These are phyloP conservation scores for Anniella stebbinsi DNA, from an alignment of 2,797 vertebrate species.

Conservation along the genomic window DNA sequence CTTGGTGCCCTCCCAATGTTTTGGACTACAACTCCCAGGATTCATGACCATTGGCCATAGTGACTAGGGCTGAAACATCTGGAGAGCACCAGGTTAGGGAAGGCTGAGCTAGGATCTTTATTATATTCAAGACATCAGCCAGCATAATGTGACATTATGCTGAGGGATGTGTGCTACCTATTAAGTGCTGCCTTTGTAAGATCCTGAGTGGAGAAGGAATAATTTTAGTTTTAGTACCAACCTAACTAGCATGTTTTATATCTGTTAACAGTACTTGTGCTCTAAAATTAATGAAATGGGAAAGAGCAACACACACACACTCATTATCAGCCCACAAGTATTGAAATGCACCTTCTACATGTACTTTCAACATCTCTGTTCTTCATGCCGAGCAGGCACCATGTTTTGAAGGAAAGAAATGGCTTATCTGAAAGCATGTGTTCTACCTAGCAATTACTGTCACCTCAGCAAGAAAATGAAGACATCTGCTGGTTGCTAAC, in stretches of 20 bases:
- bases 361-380: slow-evolving; percentile 15
- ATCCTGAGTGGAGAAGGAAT: neutral
- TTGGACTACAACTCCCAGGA: too few relatives aligned
- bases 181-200: neutral
- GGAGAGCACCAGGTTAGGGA: too few relatives aligned
- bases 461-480: slow-evolving; percentile 25
- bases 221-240: neutral
- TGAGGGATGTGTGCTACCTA: neutral
- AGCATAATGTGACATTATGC: neutral
- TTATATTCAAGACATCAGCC: neutral
- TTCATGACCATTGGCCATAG: too few relatives aligned
- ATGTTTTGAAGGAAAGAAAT: slow-evolving; percentile 39
- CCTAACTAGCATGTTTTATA: neutral
- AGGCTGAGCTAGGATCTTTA: neutral
- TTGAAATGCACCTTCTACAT: neutral
- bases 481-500: slow-evolving; percentile 8
- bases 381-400: neutral
- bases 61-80: too few relatives aligned
- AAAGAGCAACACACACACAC: neutral
- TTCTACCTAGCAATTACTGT: slow-evolving; percentile 40
- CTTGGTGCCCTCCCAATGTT: too few relatives aligned
- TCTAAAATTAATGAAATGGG: slow-evolving; percentile 4
- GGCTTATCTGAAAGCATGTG: slow-evolving; percentile 35
- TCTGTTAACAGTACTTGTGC: neutral
- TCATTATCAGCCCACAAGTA: slow-evolving; percentile 11